phyloP scores from a whole-genome alignment of 1,140 invertebrate species.

The Microplitis demolitor region DNA sequence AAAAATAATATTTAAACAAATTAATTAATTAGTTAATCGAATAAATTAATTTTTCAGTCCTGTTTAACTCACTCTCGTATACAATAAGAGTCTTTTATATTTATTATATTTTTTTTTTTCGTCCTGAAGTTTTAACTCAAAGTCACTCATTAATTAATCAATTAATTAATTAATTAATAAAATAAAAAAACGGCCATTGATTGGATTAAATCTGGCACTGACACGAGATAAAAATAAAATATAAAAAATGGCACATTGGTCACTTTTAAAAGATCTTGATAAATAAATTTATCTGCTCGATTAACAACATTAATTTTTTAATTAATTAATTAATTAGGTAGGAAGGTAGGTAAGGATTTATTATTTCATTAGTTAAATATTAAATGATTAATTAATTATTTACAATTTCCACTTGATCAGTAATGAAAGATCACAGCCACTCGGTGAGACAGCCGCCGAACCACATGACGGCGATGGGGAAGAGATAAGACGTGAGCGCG shows the following conservation, averaged over 20 bases:
- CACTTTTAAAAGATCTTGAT: conserved; percentile 2
- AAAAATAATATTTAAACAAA: too few relatives aligned
- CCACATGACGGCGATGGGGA: conserved; percentile 82
- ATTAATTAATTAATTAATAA: too few relatives aligned
- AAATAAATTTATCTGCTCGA: too few relatives aligned
- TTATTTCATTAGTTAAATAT: conserved; percentile 19
- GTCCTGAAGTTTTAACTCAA: too few relatives aligned
- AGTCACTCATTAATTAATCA: too few relatives aligned
- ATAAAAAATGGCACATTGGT: conserved; percentile 25
- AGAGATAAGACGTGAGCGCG: conserved; percentile 74
- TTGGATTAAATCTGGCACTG: not conserved
- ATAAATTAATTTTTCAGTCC: too few relatives aligned
- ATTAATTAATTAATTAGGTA: not conserved
- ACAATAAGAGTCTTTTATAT: too few relatives aligned
- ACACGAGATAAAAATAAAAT: not conserved
- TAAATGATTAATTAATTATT: conserved; percentile 40
- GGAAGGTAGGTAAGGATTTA: not conserved
- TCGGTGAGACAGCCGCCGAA: conserved; percentile 80
- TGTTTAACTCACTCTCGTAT: too few relatives aligned
- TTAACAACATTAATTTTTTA: too few relatives aligned
- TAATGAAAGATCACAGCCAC: conserved; percentile 71
- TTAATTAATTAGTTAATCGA: too few relatives aligned
- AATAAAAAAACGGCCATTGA: not conserved
- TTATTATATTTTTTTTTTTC: too few relatives aligned
- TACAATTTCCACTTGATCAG: conserved; percentile 44